A percentile compares a stretch with the other conserved stretches of the same genome.
phyloP scores from a whole-genome alignment of 2,797 vertebrate genomes.

The Darevskia mixta region DNA sequence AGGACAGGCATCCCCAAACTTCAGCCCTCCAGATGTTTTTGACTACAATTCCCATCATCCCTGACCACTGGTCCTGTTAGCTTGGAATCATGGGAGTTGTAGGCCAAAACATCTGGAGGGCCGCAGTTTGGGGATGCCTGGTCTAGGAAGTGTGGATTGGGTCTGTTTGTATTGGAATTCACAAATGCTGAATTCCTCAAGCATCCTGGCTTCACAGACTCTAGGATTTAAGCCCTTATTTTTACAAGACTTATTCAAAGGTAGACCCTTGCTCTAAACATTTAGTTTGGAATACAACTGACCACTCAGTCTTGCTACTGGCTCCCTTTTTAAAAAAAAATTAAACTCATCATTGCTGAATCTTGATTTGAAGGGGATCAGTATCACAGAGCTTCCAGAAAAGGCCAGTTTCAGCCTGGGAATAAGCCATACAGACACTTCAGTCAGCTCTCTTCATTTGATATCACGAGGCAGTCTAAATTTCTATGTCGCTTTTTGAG shows the following conservation, averaged over 20 bases:
- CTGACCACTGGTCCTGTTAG: too few relatives aligned
- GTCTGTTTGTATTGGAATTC: neutral
- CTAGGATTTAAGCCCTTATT: neutral
- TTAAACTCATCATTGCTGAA: neutral
- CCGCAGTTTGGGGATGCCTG: too few relatives aligned
- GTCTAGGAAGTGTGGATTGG: too few relatives aligned
- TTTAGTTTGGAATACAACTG: constrained; percentile 13
- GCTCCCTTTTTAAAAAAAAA: neutral
- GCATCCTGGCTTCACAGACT: neutral
- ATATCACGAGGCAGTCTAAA: neutral
- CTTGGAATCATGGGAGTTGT: too few relatives aligned
- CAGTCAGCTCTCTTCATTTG: neutral
- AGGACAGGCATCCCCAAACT: too few relatives aligned
- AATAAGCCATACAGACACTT: neutral
- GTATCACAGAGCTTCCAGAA: neutral
- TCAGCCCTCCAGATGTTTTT: too few relatives aligned
- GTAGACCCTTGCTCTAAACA: neutral
- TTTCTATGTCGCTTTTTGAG: neutral
- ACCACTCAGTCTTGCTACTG: neutral
- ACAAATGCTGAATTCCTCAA: neutral
- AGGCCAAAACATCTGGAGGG: too few relatives aligned
- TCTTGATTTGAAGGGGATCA: neutral
- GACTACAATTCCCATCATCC: too few relatives aligned
- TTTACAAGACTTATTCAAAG: neutral
- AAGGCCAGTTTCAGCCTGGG: neutral